These are phyloP conservation scores for Cloeon dipterum DNA, from an alignment of 2,888 invertebrate genomes.

Conservation along the genomic window DNA sequence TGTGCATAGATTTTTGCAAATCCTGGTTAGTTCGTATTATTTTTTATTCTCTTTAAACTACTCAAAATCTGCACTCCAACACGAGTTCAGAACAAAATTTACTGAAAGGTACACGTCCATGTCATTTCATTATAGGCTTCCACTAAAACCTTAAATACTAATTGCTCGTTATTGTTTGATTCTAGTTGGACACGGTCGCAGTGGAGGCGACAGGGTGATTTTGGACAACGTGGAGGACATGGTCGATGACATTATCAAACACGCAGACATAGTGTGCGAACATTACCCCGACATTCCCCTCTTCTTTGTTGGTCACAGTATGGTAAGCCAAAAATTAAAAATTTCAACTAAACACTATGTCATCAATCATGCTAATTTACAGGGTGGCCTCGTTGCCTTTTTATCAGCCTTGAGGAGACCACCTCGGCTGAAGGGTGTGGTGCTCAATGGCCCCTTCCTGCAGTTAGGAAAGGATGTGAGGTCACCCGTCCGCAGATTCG, in stretches of 20 bases:
- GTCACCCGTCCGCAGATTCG: conserved; percentile 9
- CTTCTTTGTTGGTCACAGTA: conserved; percentile 21
- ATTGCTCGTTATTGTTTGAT: background rate
- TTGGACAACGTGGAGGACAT: conserved; percentile 15
- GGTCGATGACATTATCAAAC: conserved; percentile 16
- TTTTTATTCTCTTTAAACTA: no score
- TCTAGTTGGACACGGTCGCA: conserved; percentile 21
- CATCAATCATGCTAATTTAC: background rate
- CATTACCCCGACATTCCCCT: conserved; percentile 15
- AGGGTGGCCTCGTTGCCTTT: conserved; percentile 16
- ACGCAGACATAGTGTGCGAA: conserved; percentile 14
- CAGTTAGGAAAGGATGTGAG: conserved; percentile 10
- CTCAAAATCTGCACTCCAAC: no score
- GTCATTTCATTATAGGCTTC: no score
- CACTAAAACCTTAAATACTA: no score
- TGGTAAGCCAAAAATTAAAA: conserved; percentile 17
- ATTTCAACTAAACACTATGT: background rate
- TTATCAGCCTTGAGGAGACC: conserved; percentile 14
- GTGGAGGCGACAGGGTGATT: conserved; percentile 17
- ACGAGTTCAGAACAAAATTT: no score
- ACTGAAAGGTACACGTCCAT: no score
- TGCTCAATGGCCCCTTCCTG: conserved; percentile 18
- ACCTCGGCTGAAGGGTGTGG: conserved; percentile 15
- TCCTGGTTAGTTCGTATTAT: no score
- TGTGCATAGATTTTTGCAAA: no score